Evolutionary conservation across 2,797 vertebrate species (phyloP).

Genomic region (Dryobates pubescens): DNA sequence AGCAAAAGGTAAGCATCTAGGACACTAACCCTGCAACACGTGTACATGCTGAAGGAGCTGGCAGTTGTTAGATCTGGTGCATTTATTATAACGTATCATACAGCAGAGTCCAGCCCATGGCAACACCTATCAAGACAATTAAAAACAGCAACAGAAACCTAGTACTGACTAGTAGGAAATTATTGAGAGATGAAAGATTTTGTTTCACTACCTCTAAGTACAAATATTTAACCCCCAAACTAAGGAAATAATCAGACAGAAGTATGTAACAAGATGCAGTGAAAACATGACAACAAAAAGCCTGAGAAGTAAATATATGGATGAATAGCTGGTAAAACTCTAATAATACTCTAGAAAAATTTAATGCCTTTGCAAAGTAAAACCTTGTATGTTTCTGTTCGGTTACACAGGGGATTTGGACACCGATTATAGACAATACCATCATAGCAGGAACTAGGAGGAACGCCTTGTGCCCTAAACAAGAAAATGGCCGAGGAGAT

Average conservation of each 20-base stretch:
- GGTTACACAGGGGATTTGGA: accelerated
- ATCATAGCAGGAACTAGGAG: accelerated
- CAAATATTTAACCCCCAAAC: not conserved
- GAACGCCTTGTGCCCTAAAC: accelerated
- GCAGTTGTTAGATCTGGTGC: too few relatives aligned
- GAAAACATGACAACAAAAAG: accelerated
- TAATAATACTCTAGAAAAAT: accelerated
- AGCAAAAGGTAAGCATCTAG: not conserved
- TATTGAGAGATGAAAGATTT: accelerated
- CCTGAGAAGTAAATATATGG: not conserved
- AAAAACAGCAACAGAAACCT: not conserved
- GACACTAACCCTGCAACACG: not conserved
- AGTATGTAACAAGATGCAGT: accelerated
- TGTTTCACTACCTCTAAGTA: too few relatives aligned
- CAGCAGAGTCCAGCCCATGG: accelerated
- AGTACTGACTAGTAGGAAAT: not conserved
- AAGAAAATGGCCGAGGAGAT: not conserved
- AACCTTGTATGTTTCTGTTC: accelerated
- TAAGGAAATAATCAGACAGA: not conserved
- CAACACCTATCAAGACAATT: accelerated
- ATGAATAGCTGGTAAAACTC: accelerated
- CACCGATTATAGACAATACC: accelerated
- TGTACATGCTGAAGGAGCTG: accelerated
- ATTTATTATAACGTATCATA: not conserved
- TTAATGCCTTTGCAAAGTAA: not conserved